A percentile compares a stretch with the other conserved stretches of the same genome.
These are phyloP conservation scores for Camponotus fellah DNA, from an alignment of 2,888 invertebrate species.

Conservation along the genomic window DNA sequence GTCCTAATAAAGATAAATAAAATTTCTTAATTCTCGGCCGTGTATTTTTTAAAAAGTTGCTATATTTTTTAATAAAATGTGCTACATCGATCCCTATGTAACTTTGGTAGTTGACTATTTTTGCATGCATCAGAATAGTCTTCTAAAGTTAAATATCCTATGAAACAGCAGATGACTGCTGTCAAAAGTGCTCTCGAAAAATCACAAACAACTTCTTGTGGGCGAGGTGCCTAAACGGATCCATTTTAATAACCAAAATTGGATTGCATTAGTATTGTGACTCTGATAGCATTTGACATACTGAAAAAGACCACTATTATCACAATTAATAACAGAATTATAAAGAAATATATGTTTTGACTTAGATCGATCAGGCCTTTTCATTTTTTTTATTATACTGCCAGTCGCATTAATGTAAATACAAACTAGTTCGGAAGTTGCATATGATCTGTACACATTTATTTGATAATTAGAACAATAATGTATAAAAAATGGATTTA, in stretches of 20 bases:
- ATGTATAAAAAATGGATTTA: slow-evolving; percentile 10
- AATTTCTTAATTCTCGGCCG: background rate
- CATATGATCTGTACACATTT: background rate
- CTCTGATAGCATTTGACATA: background rate
- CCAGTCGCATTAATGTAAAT: slow-evolving; percentile 13
- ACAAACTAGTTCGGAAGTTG: background rate
- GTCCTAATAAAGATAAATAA: background rate
- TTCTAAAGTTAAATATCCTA: background rate
- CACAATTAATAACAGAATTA: slow-evolving; percentile 13
- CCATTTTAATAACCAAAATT: slow-evolving; percentile 2
- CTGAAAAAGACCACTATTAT: background rate
- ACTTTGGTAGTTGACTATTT: background rate
- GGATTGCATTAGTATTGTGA: background rate
- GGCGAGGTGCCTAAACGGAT: background rate
- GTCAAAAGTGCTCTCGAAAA: background rate
- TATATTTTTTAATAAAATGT: background rate
- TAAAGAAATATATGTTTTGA: slow-evolving; percentile 19
- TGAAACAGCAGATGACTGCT: background rate
- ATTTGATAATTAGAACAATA: slow-evolving; percentile 11
- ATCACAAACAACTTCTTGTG: background rate
- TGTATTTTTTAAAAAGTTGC: background rate
- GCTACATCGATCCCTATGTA: background rate
- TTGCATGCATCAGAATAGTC: background rate
- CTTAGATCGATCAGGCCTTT: background rate
- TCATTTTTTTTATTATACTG: slow-evolving; percentile 1